Percentiles rank a stretch among this genome's conserved stretches.
phyloP scores from a whole-genome alignment of 2,113 vertebrate species.

The Eonycteris spelaea region DNA sequence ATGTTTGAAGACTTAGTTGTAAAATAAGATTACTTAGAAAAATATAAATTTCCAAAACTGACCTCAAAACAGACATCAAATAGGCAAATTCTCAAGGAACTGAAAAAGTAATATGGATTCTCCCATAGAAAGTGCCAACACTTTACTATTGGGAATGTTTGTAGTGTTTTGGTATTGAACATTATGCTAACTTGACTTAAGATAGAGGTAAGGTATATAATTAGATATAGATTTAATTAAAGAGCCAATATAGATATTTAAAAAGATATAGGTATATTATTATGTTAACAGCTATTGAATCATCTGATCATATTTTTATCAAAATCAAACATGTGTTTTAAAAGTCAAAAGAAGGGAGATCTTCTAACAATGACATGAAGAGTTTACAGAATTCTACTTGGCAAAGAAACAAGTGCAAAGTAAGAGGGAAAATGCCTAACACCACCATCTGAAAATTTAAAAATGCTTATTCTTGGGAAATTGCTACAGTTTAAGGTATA shows the following conservation, averaged over 20 bases:
- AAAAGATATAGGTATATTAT: neutral
- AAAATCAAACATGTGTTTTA: neutral
- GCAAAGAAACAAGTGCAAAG: neutral
- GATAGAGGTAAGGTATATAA: neutral
- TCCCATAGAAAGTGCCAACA: neutral
- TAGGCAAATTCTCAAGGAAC: neutral
- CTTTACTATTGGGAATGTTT: neutral
- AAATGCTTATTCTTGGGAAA: neutral
- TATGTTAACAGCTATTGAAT: neutral
- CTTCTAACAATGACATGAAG: neutral
- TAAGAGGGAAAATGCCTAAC: neutral
- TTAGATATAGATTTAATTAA: neutral
- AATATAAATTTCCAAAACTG: neutral
- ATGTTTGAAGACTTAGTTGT: neutral
- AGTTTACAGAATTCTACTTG: neutral
- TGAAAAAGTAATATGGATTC: neutral
- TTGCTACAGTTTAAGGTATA: neutral
- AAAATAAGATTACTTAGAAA: neutral
- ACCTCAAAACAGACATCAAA: neutral
- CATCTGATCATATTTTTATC: neutral
- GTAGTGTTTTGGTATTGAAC: neutral
- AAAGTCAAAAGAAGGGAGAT: neutral
- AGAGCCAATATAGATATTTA: neutral
- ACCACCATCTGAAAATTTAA: neutral
- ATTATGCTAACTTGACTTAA: neutral